Conservation (phyloP, 2,113 vertebrate species). For the Petaurus breviceps region DNA sequence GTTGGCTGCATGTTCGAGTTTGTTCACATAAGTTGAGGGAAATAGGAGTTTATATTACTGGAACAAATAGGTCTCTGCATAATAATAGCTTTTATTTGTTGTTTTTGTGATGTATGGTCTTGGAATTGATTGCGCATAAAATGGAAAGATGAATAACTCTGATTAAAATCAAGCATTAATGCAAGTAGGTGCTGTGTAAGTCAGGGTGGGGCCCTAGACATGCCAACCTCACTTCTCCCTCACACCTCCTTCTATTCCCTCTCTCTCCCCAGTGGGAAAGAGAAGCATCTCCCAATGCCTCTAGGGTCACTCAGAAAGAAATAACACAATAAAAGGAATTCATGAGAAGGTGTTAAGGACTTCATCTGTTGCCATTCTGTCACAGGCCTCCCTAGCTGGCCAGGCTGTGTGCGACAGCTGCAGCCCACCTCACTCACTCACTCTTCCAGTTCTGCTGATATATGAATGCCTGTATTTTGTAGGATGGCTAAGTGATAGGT, state of each 20-base stretch:
- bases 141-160: slow-evolving; percentile 46
- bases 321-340: slow-evolving; percentile 67
- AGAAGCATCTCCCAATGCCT: slow-evolving; percentile 32
- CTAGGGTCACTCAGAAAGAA: slow-evolving; percentile 58
- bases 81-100: slow-evolving; percentile 32
- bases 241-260: slow-evolving; percentile 41
- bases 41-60: slow-evolving; percentile 33
- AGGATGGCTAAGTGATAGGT: neutral
- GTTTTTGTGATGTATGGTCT: slow-evolving; percentile 3
- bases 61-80: slow-evolving; percentile 49
- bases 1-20: slow-evolving; percentile 18
- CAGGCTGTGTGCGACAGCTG: neutral
- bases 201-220: neutral
- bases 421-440: neutral
- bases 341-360: slow-evolving; percentile 66
- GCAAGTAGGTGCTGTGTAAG: slow-evolving; percentile 10
- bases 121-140: slow-evolving; percentile 43
- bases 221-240: slow-evolving; percentile 38
- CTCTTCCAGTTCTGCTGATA: neutral
- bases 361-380: slow-evolving; percentile 56
- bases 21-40: slow-evolving; percentile 35
- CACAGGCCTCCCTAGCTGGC: neutral
- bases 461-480: neutral
- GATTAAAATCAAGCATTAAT: slow-evolving; percentile 35
- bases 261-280: slow-evolving; percentile 48